Conservation (phyloP, 2,888 invertebrate genomes). For the Cenopis cana region DNA sequence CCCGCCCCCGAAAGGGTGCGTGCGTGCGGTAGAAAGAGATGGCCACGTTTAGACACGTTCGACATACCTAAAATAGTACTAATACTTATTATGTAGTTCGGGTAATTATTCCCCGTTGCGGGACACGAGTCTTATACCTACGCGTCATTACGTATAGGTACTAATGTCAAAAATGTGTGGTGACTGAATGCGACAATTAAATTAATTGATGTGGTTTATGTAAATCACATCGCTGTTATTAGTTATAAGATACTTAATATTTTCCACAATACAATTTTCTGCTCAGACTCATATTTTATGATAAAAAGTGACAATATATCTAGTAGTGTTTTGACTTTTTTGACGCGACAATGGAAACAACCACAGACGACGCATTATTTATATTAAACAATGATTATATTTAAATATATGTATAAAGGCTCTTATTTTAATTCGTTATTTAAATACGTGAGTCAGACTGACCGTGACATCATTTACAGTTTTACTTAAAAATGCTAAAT, state of each 20-base stretch:
- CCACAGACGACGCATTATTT: constrained; percentile 39
- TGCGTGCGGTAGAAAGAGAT: too few species aligned
- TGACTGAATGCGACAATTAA: neutral
- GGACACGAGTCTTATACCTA: too few species aligned
- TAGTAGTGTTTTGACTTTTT: constrained; percentile 27
- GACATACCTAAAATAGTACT: too few species aligned
- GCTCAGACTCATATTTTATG: constrained; percentile 6
- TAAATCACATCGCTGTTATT: neutral
- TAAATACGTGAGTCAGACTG: constrained; percentile 72
- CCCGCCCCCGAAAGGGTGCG: too few species aligned
- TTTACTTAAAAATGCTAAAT: constrained; percentile 73
- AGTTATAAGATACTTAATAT: neutral
- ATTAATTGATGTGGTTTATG: neutral
- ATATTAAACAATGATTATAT: constrained; percentile 41
- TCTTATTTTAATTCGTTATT: constrained; percentile 58
- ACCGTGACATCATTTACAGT: constrained; percentile 80
- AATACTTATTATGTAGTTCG: too few species aligned
- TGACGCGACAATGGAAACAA: constrained; percentile 40
- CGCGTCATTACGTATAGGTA: too few species aligned
- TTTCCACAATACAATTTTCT: neutral
- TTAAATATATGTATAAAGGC: constrained; percentile 43
- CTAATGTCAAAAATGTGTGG: neutral
- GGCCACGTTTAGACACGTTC: too few species aligned
- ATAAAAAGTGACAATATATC: constrained; percentile 5
- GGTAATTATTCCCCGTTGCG: too few species aligned